Conservation (phyloP, 1,140 invertebrate genomes). For the Sarcophaga peregrina region DNA sequence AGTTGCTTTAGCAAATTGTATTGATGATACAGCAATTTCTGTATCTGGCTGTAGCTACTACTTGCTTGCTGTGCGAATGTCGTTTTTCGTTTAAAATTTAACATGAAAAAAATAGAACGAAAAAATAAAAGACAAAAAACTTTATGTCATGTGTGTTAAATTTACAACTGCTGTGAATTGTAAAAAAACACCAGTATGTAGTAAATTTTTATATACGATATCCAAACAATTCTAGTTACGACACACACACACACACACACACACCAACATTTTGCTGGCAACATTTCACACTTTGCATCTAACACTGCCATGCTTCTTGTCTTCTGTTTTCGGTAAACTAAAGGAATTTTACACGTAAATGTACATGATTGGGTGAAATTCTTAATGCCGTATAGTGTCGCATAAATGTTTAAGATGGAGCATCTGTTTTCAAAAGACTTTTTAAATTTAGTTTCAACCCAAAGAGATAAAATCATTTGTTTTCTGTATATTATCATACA, state of each 20-base stretch:
- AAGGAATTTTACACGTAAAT: no score
- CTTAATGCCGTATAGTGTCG: no score
- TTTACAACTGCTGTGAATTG: constrained; percentile 36
- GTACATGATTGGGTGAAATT: no score
- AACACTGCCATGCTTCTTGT: not conserved
- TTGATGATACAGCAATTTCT: constrained; percentile 28
- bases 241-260: not conserved
- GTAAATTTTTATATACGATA: constrained; percentile 15
- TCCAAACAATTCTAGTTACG: not conserved
- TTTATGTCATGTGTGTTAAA: constrained; percentile 13
- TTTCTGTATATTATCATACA: no score
- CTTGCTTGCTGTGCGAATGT: not conserved
- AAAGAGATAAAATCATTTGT: no score
- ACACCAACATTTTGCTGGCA: not conserved
- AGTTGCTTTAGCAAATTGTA: constrained; percentile 9
- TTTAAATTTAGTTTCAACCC: no score
- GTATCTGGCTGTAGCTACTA: not conserved
- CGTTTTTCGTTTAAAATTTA: not conserved
- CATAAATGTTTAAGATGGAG: no score
- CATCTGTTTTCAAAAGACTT: no score
- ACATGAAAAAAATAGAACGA: no score
- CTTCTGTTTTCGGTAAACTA: not conserved
- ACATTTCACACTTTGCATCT: not conserved
- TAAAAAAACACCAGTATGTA: not conserved
- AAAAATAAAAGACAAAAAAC: not conserved